Base-by-base conservation (phyloP, 2,797 vertebrate genomes). In the Etheostoma perlongum region DNA sequence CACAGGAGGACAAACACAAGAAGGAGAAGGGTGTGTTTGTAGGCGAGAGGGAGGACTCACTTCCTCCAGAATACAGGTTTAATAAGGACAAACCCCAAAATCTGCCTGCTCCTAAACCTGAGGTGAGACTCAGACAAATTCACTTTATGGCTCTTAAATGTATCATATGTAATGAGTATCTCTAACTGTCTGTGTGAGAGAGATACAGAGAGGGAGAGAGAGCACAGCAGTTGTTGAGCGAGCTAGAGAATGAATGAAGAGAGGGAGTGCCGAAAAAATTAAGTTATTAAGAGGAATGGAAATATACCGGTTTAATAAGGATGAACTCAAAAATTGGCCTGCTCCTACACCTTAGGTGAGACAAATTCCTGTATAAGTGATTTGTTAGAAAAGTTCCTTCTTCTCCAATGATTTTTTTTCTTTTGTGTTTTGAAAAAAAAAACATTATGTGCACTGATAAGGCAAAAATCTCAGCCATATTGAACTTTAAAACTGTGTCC, bases 51-150 rank as follows among this genome's bases (percentile, higher is more conserved):
- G 94, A 95, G 0, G 92, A 93, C 73, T 60, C 93, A 0, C 59
- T 95, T 48, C 90, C 90, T 48, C 92, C 93, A 67, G 77, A 25
- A 0, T 95, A 95, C 88, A 93, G 94, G 83, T 94, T 94, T 57
- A 83, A 88, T 0, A 11, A 90, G 57, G 90, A 90, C 2, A 66
- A 93, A 2, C 82, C 88, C 0, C 84, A 85, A 57, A 89, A 93
- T n/a, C 69, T 88, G 30, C 94, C 95, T 52, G 58, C 92, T 53
- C 90, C 93, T 12, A 72, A 91, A 78, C 90, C 87, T 40, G 89
- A 95, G 93, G 94, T 95, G 77, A 87, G 88, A 23, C 21, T 30
- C 30, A 5, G 30, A 30, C 30, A 30, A 30, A 30, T 30, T 30
- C 30, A 30, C 5, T 30, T 30, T 5, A 30, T 30, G 30, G 30